Base-by-base conservation (phyloP, 1,140 invertebrate genomes). In the Hyles vespertilio region DNA sequence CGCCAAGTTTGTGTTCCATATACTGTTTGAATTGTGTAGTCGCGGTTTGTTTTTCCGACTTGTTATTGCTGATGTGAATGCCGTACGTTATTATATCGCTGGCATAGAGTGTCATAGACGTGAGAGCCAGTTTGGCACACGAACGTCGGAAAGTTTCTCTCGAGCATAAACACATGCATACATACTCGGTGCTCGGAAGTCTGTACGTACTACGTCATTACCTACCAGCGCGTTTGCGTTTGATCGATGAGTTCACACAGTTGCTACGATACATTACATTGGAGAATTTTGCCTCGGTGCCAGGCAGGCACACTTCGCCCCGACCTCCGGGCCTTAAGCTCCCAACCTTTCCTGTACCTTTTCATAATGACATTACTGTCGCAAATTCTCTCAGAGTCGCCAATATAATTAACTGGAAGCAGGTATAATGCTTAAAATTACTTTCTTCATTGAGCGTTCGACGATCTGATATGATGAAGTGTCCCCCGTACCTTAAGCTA, bases 241-340 rank as follows among this genome's bases (percentile, higher is more conserved):
- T 77, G 79, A 79, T 81, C 74, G 77, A 81, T 79, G 76, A 77
- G 69, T 70, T 69, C 65, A 58, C 65, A 74, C 69, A 76, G 67
- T 73, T 70, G 63, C 67, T 65, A 59, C 62, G 70, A 75, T 72
- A 74, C 66, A 70, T 78, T 69, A 72, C 67, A 68, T 69, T 57
- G 32, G 51, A 55, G 65, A 72, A 66, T 68, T 69, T 64, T 50
- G 47, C 65, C 61, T 49, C 57, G 49, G 48, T 58, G 48, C 59
- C 58, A 32, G 59, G 56, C 51, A 50, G 40, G 36, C 51, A 53
- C 54, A 59, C 60, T 65, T 48, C 46, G 52, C 63, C 52, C 57
- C 52, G 53, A 68, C 59, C 48, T 49, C 54, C 36, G 32, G 58
- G 49, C 58, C 65, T 78, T 74, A 75, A 74, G 63, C 61, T 65